phyloP scores from a whole-genome alignment of 2,888 invertebrate genomes.

The Eremobia ochroleuca region DNA sequence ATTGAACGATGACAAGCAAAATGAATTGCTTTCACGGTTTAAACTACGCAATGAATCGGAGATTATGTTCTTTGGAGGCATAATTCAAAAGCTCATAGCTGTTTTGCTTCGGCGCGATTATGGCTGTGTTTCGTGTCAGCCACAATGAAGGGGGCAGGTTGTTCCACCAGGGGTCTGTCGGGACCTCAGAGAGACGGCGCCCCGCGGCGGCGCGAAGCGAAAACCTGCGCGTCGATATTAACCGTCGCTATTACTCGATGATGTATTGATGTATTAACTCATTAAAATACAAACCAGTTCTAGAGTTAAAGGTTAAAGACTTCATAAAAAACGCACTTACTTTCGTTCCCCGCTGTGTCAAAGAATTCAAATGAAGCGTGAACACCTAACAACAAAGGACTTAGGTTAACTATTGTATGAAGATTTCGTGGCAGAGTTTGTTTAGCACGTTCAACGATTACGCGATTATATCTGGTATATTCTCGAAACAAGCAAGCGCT shows the following conservation, averaged over 20 bases:
- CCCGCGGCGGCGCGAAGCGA: slow-evolving; percentile 85
- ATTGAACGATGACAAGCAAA: slow-evolving; percentile 82
- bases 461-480: slow-evolving; percentile 58
- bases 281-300: slow-evolving; percentile 88
- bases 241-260: slow-evolving; percentile 80
- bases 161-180: slow-evolving; percentile 81
- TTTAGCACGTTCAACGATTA: slow-evolving; percentile 63
- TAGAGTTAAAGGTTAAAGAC: slow-evolving; percentile 87
- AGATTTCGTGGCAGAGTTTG: slow-evolving; percentile 69
- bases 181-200: slow-evolving; percentile 78
- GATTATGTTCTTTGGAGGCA: slow-evolving; percentile 70
- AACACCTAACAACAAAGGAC: slow-evolving; percentile 75
- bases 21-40: slow-evolving; percentile 72
- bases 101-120: slow-evolving; percentile 75
- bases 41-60: slow-evolving; percentile 63
- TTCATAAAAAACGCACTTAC: slow-evolving; percentile 85
- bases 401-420: slow-evolving; percentile 72
- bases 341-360: slow-evolving; percentile 82
- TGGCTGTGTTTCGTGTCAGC: slow-evolving; percentile 76
- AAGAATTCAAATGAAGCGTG: slow-evolving; percentile 82
- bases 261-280: slow-evolving; percentile 89
- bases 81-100: slow-evolving; percentile 74
- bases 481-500: slow-evolving; percentile 50
- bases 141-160: slow-evolving; percentile 80
- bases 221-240: slow-evolving; percentile 84